Conservation (phyloP, 2,888 invertebrate species). For the Electrophaes corylata region DNA sequence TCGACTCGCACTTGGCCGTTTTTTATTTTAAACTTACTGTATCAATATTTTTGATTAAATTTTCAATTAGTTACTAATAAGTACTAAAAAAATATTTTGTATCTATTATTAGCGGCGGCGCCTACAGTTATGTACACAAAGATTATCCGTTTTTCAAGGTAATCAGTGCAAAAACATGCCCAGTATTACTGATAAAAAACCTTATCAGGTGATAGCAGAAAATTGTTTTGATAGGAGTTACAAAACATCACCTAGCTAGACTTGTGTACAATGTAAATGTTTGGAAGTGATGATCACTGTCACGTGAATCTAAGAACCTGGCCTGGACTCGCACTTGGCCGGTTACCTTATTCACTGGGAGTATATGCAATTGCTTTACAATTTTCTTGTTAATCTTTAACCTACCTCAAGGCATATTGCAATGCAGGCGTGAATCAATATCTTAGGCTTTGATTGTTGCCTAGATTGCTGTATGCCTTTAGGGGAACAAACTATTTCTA, state of each 20-base stretch:
- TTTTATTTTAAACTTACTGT: too few relatives aligned
- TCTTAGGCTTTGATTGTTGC: constrained; percentile 55
- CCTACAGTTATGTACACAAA: neutral
- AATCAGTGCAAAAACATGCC: constrained; percentile 18
- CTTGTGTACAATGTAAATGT: neutral
- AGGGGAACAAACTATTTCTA: constrained; percentile 33
- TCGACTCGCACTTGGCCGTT: too few relatives aligned
- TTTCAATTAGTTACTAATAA: too few relatives aligned
- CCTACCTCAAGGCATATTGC: constrained; percentile 50
- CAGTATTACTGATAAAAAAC: constrained; percentile 19
- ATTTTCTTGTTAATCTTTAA: constrained; percentile 48
- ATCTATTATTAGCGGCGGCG: constrained; percentile 1
- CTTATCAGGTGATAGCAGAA: constrained; percentile 20
- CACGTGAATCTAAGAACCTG: too few relatives aligned
- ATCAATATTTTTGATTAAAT: too few relatives aligned
- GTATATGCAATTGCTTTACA: neutral
- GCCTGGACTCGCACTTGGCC: too few relatives aligned
- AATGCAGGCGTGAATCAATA: constrained; percentile 54
- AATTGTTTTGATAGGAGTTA: constrained; percentile 12
- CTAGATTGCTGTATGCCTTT: constrained; percentile 49
- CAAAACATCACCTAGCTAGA: neutral
- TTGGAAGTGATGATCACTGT: too few relatives aligned
- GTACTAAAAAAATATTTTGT: neutral
- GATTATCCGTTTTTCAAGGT: constrained; percentile 27
- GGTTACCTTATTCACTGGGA: neutral